phyloP scores from a whole-genome alignment of 1,140 invertebrate species.

The Lerema accius region DNA sequence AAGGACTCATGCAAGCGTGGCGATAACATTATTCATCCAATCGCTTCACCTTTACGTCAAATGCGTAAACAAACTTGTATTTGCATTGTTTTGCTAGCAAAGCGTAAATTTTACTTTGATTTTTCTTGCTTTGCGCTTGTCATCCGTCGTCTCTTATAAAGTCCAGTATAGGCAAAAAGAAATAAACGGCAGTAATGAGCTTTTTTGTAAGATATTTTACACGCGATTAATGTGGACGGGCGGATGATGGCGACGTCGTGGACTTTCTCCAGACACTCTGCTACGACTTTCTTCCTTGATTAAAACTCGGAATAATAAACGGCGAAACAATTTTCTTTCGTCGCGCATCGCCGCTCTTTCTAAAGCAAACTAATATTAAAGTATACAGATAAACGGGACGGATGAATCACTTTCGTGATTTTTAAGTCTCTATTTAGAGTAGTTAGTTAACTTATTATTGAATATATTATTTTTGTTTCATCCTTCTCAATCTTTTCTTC shows the following conservation, averaged over 20 bases:
- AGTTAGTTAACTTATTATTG: too few relatives aligned
- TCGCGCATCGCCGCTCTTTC: slow-evolving; percentile 51
- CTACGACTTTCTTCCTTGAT: slow-evolving; percentile 66
- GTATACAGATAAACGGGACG: slow-evolving; percentile 40
- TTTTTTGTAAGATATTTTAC: slow-evolving; percentile 56
- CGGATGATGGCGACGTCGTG: slow-evolving; percentile 49
- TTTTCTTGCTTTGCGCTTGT: neutral
- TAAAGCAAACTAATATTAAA: slow-evolving; percentile 68
- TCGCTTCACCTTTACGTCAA: slow-evolving; percentile 11
- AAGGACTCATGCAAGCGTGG: slow-evolving; percentile 27
- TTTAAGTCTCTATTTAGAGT: slow-evolving; percentile 36
- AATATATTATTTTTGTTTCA: neutral
- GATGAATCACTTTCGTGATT: slow-evolving; percentile 51
- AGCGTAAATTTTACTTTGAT: neutral
- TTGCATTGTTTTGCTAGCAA: slow-evolving; percentile 13
- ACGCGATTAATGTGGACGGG: slow-evolving; percentile 60
- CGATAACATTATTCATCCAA: slow-evolving; percentile 25
- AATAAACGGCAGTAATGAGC: slow-evolving; percentile 44
- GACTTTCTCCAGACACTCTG: slow-evolving; percentile 56
- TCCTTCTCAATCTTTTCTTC: too few relatives aligned
- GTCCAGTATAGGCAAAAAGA: slow-evolving; percentile 37
- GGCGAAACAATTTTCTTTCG: slow-evolving; percentile 72
- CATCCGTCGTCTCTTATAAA: slow-evolving; percentile 12
- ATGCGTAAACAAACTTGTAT: slow-evolving; percentile 11
- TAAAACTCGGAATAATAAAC: slow-evolving; percentile 79